phyloP scores from a whole-genome alignment of 2,113 vertebrate species.

The Sander vitreus region DNA sequence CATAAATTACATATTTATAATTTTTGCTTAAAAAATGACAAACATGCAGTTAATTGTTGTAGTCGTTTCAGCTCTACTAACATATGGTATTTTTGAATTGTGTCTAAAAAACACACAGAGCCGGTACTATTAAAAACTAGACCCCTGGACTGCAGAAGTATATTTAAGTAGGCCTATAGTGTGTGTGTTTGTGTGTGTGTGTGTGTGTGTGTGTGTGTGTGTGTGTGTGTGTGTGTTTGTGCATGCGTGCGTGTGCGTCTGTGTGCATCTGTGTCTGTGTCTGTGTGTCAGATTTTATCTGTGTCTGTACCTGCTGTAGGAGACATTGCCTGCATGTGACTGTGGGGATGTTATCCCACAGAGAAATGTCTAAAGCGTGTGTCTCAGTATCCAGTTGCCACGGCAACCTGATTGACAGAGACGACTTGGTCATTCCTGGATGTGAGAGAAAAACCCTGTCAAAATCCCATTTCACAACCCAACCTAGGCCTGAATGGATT shows the following conservation, averaged over 20 bases:
- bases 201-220: too few relatives aligned
- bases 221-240: too few relatives aligned
- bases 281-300: constrained; percentile 13
- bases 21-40: not conserved
- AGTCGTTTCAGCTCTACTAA: not conserved
- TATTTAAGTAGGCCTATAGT: not conserved
- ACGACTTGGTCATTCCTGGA: constrained; percentile 30
- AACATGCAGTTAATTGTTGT: too few relatives aligned
- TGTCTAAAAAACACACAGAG: not conserved
- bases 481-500: not conserved
- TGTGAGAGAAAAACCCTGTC: constrained; percentile 15
- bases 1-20: not conserved
- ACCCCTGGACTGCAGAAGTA: not conserved
- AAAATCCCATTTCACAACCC: constrained; percentile 19
- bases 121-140: not conserved
- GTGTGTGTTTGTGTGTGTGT: not conserved
- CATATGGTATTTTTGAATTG: not conserved
- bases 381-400: constrained; percentile 68
- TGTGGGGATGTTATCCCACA: constrained; percentile 59
- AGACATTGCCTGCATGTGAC: constrained; percentile 38
- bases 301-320: constrained; percentile 18
- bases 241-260: fast-evolving
- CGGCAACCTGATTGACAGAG: constrained; percentile 59
- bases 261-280: not conserved
- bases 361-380: constrained; percentile 59